Evolutionary conservation across 2,888 invertebrate genomes (phyloP).

Genomic region (Drosophila lacicola): DNA sequence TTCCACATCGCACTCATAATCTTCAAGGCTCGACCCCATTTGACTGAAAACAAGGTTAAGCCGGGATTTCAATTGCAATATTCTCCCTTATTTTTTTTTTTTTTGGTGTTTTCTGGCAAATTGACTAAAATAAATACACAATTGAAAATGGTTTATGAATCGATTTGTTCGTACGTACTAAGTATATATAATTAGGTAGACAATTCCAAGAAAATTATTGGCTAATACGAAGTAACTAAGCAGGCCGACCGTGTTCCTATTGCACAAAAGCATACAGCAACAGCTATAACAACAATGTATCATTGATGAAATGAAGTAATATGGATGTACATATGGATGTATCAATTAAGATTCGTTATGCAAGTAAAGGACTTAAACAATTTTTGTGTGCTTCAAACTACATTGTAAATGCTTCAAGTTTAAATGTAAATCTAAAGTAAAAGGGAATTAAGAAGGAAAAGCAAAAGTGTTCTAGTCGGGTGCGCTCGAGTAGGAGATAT

Average conservation of each 20-base stretch:
- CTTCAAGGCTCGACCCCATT: no score
- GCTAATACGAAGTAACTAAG: slow-evolving; percentile 23
- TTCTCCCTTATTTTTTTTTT: not conserved
- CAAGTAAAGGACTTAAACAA: slow-evolving; percentile 1
- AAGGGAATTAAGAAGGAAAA: slow-evolving; percentile 1
- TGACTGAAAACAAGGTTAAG: no score
- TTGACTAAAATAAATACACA: slow-evolving; percentile 18
- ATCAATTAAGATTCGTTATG: slow-evolving; percentile 1
- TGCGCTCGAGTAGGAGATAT: no score
- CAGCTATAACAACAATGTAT: slow-evolving; percentile 13
- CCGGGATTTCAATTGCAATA: not conserved
- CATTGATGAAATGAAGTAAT: slow-evolving; percentile 11
- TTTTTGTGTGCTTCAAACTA: slow-evolving; percentile 31
- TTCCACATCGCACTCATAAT: no score
- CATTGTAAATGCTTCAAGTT: slow-evolving; percentile 41
- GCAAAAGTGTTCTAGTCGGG: not conserved
- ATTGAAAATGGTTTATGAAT: slow-evolving; percentile 10
- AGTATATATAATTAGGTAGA: slow-evolving; percentile 33
- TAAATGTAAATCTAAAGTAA: slow-evolving; percentile 27
- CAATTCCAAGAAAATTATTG: slow-evolving; percentile 22
- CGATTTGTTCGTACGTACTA: slow-evolving; percentile 7
- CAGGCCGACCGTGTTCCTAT: slow-evolving; percentile 43
- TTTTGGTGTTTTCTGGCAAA: slow-evolving; percentile 20
- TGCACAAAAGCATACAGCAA: slow-evolving; percentile 29
- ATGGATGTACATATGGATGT: slow-evolving; percentile 3